A percentile compares a stretch with the other conserved stretches of the same genome.
These are phyloP conservation scores for Epistrophe eligans DNA, from an alignment of 2,888 invertebrate genomes.

Conservation along the genomic window DNA sequence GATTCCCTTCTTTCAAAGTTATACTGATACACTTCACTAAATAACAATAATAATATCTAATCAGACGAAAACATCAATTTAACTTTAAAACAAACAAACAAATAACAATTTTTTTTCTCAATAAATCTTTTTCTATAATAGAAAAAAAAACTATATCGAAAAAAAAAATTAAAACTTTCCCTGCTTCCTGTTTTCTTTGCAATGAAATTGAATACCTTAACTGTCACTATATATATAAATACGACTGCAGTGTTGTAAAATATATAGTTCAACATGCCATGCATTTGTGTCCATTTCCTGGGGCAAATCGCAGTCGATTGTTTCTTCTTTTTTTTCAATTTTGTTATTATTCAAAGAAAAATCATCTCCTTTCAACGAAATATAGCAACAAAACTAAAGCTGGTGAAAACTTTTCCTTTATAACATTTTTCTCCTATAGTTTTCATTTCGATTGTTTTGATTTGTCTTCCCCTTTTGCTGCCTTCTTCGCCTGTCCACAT, in stretches of 20 bases:
- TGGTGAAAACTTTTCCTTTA: conserved; percentile 36
- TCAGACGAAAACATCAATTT: conserved; percentile 7
- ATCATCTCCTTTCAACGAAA: conserved; percentile 25
- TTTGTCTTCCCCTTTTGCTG: conserved; percentile 5
- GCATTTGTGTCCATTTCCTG: conserved; percentile 40
- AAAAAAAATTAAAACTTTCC: conserved; percentile 17
- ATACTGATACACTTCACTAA: neutral
- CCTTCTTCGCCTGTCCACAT: no score
- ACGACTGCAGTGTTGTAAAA: neutral
- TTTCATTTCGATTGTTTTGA: conserved; percentile 41
- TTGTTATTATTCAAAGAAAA: conserved; percentile 22
- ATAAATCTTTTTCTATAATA: neutral
- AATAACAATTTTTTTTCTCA: no score
- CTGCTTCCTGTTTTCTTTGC: conserved; percentile 31
- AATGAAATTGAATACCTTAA: conserved; percentile 64
- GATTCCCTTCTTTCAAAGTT: neutral
- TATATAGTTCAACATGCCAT: neutral
- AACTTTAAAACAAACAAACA: conserved; percentile 31
- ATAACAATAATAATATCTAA: neutral
- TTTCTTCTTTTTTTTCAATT: conserved; percentile 22
- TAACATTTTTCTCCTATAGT: conserved; percentile 14
- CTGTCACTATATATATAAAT: conserved; percentile 41
- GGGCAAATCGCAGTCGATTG: conserved; percentile 13
- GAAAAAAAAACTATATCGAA: neutral
- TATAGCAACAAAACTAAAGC: neutral